A percentile compares a stretch with the other conserved stretches of the same genome.
Evolutionary conservation across 2,113 vertebrate species (phyloP).

Genomic region (Mobula birostris): DNA sequence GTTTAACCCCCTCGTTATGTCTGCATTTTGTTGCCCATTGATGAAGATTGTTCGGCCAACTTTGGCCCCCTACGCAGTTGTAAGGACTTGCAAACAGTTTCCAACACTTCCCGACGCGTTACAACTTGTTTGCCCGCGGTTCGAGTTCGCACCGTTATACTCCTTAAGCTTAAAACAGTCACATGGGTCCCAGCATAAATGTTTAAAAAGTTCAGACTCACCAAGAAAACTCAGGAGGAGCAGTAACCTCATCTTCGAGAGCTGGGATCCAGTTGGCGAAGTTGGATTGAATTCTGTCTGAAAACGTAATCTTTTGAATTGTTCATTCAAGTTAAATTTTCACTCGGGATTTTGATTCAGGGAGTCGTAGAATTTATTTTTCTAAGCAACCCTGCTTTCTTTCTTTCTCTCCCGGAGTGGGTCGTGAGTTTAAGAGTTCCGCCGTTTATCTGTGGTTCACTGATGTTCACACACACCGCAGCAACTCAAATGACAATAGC

Average conservation of each 20-base stretch:
- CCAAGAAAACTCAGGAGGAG: not conserved
- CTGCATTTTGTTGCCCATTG: too few species aligned
- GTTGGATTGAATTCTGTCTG: not conserved
- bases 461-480: not conserved
- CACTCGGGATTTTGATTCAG: not conserved
- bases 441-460: not conserved
- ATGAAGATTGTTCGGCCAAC: too few species aligned
- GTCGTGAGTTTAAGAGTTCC: not conserved
- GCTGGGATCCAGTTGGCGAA: not conserved
- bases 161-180: not conserved
- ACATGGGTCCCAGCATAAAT: not conserved
- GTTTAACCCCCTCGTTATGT: too few species aligned
- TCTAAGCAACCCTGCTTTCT: too few species aligned
- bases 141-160: not conserved
- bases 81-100: too few species aligned
- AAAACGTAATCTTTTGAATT: not conserved
- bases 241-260: not conserved
- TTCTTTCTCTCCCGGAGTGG: not conserved
- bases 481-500: constrained; percentile 30
- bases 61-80: too few species aligned
- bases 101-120: not conserved
- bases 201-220: not conserved
- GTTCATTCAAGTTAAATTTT: not conserved
- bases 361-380: not conserved
- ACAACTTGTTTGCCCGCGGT: not conserved